Evolutionary conservation across 2,888 invertebrate genomes (phyloP).

Genomic region (Strigamia maritima): DNA sequence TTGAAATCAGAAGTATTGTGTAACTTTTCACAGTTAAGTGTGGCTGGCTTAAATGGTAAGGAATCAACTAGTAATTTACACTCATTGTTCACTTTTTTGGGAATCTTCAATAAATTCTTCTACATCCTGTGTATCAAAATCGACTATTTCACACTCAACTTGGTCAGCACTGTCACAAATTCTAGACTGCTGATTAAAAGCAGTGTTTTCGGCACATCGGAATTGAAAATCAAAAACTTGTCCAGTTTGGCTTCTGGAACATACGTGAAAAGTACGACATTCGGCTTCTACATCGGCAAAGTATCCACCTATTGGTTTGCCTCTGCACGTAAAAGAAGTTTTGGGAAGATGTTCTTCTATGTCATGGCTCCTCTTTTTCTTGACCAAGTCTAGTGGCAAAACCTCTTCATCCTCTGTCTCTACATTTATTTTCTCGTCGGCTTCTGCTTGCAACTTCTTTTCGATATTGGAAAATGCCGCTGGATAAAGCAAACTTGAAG

Average conservation of each 20-base stretch:
- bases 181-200: conserved; percentile 20
- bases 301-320: conserved; percentile 26
- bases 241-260: conserved; percentile 11
- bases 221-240: conserved; percentile 25
- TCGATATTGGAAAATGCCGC: background rate
- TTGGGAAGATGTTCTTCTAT: background rate
- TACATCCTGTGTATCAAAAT: background rate
- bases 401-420: background rate
- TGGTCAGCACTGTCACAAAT: conserved; percentile 26
- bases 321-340: conserved; percentile 36
- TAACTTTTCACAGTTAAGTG: too few species aligned
- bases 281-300: conserved; percentile 28
- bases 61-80: background rate
- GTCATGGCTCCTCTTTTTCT: background rate
- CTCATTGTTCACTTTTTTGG: background rate
- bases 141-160: conserved; percentile 26
- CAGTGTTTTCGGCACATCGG: conserved; percentile 34
- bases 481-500: background rate
- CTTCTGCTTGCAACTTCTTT: background rate
- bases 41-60: background rate
- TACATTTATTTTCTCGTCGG: background rate
- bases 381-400: background rate
- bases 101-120: background rate
- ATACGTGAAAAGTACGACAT: conserved; percentile 35
- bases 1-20: too few species aligned